Evolutionary conservation across 2,113 vertebrate species (phyloP).

Genomic region (Eudyptes chrysolophus): DNA sequence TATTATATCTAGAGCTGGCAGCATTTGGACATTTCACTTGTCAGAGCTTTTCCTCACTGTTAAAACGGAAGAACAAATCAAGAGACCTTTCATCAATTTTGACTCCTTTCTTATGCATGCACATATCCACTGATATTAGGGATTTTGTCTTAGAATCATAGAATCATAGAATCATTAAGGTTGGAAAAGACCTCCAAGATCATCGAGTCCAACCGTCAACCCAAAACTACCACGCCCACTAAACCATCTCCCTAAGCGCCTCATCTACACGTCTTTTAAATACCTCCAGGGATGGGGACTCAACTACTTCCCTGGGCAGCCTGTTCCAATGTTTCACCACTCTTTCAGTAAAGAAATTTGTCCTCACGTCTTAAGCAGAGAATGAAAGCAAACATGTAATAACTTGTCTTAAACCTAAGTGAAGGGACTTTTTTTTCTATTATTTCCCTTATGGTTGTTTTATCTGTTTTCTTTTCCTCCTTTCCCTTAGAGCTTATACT

Average conservation of each 20-base stretch:
- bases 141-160: background rate
- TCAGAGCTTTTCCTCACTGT: background rate
- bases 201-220: too few species aligned
- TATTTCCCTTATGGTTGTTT: background rate
- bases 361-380: background rate
- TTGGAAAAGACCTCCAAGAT: too few species aligned
- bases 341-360: too few species aligned
- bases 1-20: background rate
- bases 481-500: background rate
- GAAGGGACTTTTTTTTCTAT: background rate
- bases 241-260: too few species aligned
- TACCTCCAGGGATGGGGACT: too few species aligned
- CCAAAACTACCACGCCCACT: too few species aligned
- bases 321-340: too few species aligned
- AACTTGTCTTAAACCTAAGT: background rate
- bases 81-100: background rate
- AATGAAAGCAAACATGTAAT: background rate
- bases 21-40: background rate
- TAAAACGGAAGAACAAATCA: background rate
- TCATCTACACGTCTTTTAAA: too few species aligned
- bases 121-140: background rate
- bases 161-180: too few species aligned
- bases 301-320: too few species aligned
- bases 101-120: background rate
- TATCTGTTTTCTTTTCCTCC: background rate